Conservation (phyloP, 1,140 invertebrate genomes). For the Littorina saxatilis region DNA sequence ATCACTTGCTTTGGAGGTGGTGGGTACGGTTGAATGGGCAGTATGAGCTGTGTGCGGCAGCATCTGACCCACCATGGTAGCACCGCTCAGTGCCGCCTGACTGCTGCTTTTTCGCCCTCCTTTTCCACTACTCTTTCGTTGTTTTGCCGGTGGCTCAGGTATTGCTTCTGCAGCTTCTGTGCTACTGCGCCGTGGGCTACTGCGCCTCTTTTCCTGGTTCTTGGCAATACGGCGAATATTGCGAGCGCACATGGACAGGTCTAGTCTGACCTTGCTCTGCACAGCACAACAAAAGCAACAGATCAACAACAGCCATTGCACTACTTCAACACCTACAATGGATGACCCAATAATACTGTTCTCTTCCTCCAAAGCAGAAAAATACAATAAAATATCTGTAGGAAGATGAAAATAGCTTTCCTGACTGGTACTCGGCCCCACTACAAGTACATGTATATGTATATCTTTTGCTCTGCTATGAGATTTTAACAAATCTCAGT, state of each 20-base stretch:
- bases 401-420: too few relatives aligned
- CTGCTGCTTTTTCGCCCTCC: not conserved
- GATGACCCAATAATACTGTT: too few relatives aligned
- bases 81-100: not conserved
- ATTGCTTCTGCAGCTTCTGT: not conserved
- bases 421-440: too few relatives aligned
- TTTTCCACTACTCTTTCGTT: not conserved
- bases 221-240: conserved; percentile 35
- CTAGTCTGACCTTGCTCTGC: conserved; percentile 32
- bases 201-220: conserved; percentile 25
- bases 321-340: too few relatives aligned
- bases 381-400: too few relatives aligned
- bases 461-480: too few relatives aligned
- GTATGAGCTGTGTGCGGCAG: conserved; percentile 31
- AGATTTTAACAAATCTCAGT: too few relatives aligned
- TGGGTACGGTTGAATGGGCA: not conserved
- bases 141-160: not conserved
- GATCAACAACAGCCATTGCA: too few relatives aligned
- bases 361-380: too few relatives aligned
- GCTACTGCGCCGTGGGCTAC: not conserved
- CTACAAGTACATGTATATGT: not conserved
- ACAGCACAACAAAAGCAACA: not conserved
- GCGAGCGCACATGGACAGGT: conserved; percentile 40
- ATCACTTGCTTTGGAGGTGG: not conserved
- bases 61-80: conserved; percentile 31